Base-by-base conservation (phyloP, 1,140 invertebrate species). In the Eumaeus atala region DNA sequence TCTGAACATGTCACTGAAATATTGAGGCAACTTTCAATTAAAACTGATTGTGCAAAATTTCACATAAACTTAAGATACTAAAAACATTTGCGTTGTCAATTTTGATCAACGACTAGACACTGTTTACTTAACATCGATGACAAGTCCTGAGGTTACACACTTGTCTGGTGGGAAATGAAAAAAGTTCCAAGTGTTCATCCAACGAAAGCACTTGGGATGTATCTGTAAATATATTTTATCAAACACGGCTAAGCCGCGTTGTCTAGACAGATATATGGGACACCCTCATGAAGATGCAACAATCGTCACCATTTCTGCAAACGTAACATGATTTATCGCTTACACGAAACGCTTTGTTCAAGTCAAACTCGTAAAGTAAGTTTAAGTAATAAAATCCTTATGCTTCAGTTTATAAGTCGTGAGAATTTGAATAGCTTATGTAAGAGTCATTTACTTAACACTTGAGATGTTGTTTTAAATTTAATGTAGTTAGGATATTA, bases 121-220 rank as follows among this genome's bases (percentile, higher is more conserved):
- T 68, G 61, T 68, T 71, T 71, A 63, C 56, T 67, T 60, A 54
- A 65, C 57, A 67, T 63, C 55, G 60, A 67, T 62, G 61, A 62
- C 54, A 40, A 56, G 50, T 53, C 54, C 61, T 51, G 53, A 61
- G 59, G 42, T 64, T 64, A 58, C 44, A 51, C 33, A 55, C 51
- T n/a, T 48, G 51, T 59, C 44, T 57, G 52, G 42, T 52, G 59
- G 57, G 14, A 14, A 16, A 62, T 37, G 16, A 16, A 35, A 18
- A 55, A 53, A 48, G 55, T 54, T 61, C 51, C 54, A 58, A 51
- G 17, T 38, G 17, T 51, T 51, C 36, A 51, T 18, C 50, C 18
- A 12, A 17, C 14, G n/a, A 16, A 16, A 44, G 17, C 12, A 16
- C 40, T 44, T 44, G 7, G 16, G 8, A 44, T 44, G 40, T 44